These are phyloP conservation scores for Reticulitermes lucifugus DNA, from an alignment of 2,888 invertebrate species.

Conservation along the genomic window DNA sequence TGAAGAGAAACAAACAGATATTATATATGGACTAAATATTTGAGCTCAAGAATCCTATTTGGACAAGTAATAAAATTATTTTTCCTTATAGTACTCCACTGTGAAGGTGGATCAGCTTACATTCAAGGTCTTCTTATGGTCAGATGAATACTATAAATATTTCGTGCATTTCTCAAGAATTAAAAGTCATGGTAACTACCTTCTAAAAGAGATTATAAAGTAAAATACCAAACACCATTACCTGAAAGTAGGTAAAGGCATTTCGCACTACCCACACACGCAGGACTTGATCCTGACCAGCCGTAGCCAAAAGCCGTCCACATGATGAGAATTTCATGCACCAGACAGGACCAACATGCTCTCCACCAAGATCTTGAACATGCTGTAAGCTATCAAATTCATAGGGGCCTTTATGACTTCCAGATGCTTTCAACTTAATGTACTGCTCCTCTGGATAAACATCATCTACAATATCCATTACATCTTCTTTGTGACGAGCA, in stretches of 20 bases:
- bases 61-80: no score
- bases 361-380: constrained; percentile 83
- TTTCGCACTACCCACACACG: constrained; percentile 95
- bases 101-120: no score
- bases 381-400: constrained; percentile 94
- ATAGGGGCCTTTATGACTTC: constrained; percentile 96
- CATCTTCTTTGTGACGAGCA: constrained; percentile 88
- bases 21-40: no score
- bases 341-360: constrained; percentile 96
- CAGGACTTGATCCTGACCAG: constrained; percentile 95
- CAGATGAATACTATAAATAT: no score
- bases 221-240: background rate
- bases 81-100: no score
- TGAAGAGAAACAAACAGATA: no score
- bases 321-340: constrained; percentile 98
- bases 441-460: constrained; percentile 76
- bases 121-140: no score
- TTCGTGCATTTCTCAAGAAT: no score
- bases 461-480: constrained; percentile 86
- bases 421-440: constrained; percentile 93
- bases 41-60: no score
- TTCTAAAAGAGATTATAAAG: background rate
- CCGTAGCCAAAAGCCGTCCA: constrained; percentile 94
- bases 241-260: constrained; percentile 84
- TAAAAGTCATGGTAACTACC: no score